A percentile compares a stretch with the other conserved stretches of the same genome.
Conservation (phyloP, 2,797 vertebrate genomes). For the Natrix natrix region DNA sequence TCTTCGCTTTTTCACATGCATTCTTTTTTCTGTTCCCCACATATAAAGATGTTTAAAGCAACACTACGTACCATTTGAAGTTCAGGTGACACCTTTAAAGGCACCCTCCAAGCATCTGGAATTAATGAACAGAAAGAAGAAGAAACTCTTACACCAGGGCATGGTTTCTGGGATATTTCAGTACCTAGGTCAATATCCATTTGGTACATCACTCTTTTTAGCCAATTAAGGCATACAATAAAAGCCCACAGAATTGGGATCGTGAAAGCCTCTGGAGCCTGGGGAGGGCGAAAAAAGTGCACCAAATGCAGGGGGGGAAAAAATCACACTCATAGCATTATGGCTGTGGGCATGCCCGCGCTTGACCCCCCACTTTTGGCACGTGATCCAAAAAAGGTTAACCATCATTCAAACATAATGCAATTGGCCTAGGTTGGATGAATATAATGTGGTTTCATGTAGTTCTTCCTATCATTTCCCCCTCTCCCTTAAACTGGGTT, state of each 20-base stretch:
- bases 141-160: background rate
- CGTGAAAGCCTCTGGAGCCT: too few relatives aligned
- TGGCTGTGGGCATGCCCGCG: too few relatives aligned
- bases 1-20: background rate
- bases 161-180: background rate
- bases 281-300: too few relatives aligned
- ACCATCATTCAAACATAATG: background rate
- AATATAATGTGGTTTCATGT: background rate
- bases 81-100: slow-evolving; percentile 88
- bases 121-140: slow-evolving; percentile 27
- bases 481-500: background rate
- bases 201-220: background rate
- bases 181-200: background rate
- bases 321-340: too few relatives aligned
- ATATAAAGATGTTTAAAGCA: background rate
- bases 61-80: slow-evolving; percentile 81
- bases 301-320: too few relatives aligned
- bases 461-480: background rate
- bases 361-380: too few relatives aligned
- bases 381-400: too few relatives aligned
- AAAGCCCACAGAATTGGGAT: background rate
- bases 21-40: background rate
- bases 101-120: slow-evolving; percentile 85
- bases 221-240: background rate
- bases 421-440: background rate